Evolutionary conservation across 2,797 vertebrate genomes (phyloP).

Genomic region (Microcaecilia unicolor): DNA sequence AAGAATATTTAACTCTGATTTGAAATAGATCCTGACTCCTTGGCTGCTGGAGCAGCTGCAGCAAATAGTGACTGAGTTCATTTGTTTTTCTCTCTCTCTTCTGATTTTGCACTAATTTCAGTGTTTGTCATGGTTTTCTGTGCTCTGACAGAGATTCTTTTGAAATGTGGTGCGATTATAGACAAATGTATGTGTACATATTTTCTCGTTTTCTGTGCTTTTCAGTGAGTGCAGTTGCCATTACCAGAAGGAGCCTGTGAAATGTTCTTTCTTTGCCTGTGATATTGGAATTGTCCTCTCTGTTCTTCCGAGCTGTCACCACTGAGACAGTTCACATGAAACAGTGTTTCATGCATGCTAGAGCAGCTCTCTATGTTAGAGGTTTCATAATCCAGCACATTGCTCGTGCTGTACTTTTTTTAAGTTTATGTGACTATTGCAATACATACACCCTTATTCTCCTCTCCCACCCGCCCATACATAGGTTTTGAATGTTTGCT

Average conservation of each 20-base stretch:
- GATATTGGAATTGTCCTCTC: background rate
- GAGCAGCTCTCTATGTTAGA: conserved; percentile 54
- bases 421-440: too few species aligned
- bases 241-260: conserved; percentile 9
- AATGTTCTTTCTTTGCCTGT: background rate
- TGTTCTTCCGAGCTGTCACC: conserved; percentile 32
- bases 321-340: conserved; percentile 40
- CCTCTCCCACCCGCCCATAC: too few species aligned
- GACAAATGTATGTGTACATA: background rate
- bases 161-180: background rate
- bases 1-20: too few species aligned
- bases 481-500: too few species aligned
- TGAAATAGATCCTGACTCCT: too few species aligned
- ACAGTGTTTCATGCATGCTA: conserved; percentile 9
- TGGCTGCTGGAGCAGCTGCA: too few species aligned
- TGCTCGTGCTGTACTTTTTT: conserved; percentile 20
- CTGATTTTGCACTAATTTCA: too few species aligned
- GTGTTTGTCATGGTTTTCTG: too few species aligned
- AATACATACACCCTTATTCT: too few species aligned
- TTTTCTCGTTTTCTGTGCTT: background rate
- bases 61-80: too few species aligned
- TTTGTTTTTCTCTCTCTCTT: too few species aligned
- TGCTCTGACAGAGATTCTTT: background rate
- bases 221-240: conserved; percentile 2
- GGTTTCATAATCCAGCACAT: conserved; percentile 44